These are phyloP conservation scores for Drosophila atripex DNA, from an alignment of 2,888 invertebrate species.

Conservation along the genomic window DNA sequence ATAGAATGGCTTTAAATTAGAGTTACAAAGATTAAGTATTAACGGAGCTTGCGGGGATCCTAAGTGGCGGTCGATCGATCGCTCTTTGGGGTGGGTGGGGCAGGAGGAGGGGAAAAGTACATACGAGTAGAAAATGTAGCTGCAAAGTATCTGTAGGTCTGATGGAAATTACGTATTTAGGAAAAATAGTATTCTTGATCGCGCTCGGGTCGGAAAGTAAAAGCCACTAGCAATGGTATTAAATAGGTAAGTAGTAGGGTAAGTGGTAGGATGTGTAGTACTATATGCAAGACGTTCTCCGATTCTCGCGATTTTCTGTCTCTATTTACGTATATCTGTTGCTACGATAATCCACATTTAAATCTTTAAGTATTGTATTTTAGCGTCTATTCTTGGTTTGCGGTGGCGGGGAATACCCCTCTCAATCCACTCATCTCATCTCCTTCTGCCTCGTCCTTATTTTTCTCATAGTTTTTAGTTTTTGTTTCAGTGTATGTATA, in stretches of 20 bases:
- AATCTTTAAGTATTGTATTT: constrained; percentile 65
- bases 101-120: constrained; percentile 19
- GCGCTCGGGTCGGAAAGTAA: constrained; percentile 42
- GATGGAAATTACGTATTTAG: constrained; percentile 31
- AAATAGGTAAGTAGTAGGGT: constrained; percentile 68
- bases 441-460: constrained; percentile 6
- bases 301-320: constrained; percentile 29
- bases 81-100: constrained; percentile 1
- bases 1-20: constrained; percentile 80
- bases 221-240: constrained; percentile 74
- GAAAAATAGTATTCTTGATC: constrained; percentile 33
- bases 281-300: constrained; percentile 55
- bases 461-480: constrained; percentile 5
- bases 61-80: constrained; percentile 17
- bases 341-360: constrained; percentile 80
- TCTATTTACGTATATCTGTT: constrained; percentile 79
- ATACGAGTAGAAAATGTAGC: constrained; percentile 40
- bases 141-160: constrained; percentile 49
- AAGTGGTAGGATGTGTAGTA: constrained; percentile 60
- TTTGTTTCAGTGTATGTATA: constrained; percentile 43
- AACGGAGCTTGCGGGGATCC: constrained; percentile 53
- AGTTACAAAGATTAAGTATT: constrained; percentile 72
- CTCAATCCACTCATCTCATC: constrained; percentile 35
- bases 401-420: constrained; percentile 31
- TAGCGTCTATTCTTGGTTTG: constrained; percentile 58